Conservation (phyloP, 2,113 vertebrate species). For the Stigmatopora argus region DNA sequence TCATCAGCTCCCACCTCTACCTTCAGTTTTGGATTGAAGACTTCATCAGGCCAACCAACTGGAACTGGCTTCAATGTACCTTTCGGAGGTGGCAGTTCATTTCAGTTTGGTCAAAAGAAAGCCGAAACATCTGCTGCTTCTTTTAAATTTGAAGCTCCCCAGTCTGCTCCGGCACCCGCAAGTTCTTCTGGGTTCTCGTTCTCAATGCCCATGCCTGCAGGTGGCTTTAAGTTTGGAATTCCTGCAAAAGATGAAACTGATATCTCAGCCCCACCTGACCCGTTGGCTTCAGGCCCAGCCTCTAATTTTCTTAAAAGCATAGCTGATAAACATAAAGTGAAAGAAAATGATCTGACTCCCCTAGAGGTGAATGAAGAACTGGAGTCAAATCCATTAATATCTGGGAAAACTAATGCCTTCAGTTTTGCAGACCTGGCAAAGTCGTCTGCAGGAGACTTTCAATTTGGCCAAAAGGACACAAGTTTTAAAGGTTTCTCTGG, state of each 20-base stretch:
- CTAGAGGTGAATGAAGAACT: not conserved
- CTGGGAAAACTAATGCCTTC: slow-evolving; percentile 68
- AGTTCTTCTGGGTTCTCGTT: slow-evolving; percentile 78
- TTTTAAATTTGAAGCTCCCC: slow-evolving; percentile 68
- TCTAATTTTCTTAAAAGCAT: slow-evolving; percentile 65
- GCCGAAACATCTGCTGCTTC: slow-evolving; percentile 60
- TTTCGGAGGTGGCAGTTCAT: slow-evolving; percentile 63
- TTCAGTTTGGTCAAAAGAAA: slow-evolving; percentile 79
- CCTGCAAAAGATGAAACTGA: slow-evolving; percentile 57
- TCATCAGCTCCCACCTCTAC: slow-evolving; percentile 60
- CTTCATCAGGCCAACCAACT: slow-evolving; percentile 60
- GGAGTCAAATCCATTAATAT: slow-evolving; percentile 69
- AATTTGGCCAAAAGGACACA: slow-evolving; percentile 81
- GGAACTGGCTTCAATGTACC: slow-evolving; percentile 73
- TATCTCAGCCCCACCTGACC: slow-evolving; percentile 7
- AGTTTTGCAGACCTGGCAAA: slow-evolving; percentile 90
- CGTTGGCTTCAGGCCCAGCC: slow-evolving; percentile 47
- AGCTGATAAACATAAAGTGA: slow-evolving; percentile 76
- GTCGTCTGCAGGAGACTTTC: slow-evolving; percentile 72
- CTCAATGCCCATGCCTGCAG: slow-evolving; percentile 64
- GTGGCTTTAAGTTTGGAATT: slow-evolving; percentile 86
- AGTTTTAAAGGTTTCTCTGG: slow-evolving; percentile 84
- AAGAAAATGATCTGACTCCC: slow-evolving; percentile 47
- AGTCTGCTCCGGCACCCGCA: slow-evolving; percentile 58
- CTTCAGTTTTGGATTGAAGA: slow-evolving; percentile 65